A percentile compares a stretch with the other conserved stretches of the same genome.
These are phyloP conservation scores for Umimayanthus chanpuru DNA, from an alignment of 92 coral and sea anemone genomes.

Conservation along the genomic window DNA sequence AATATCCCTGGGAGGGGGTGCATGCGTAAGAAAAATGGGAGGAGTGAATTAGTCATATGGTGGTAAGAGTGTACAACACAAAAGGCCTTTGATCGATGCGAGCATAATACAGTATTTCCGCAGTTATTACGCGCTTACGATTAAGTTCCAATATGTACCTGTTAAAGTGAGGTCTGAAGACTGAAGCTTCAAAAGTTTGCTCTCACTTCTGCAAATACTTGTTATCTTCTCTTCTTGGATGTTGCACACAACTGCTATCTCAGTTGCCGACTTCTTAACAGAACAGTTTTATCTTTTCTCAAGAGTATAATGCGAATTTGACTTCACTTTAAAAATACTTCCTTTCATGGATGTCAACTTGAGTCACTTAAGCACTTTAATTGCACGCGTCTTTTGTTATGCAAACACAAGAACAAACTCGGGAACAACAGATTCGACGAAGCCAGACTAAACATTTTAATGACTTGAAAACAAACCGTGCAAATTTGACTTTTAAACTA, in stretches of 20 bases:
- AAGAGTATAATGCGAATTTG: slow-evolving; percentile 15
- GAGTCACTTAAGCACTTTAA: slow-evolving; percentile 2
- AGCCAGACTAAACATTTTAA: slow-evolving; percentile 12
- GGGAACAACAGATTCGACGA: slow-evolving; percentile 15
- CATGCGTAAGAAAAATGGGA: neutral
- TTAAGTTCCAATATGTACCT: neutral
- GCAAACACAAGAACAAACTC: slow-evolving; percentile 5
- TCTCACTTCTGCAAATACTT: neutral
- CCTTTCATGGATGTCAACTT: slow-evolving; percentile 1
- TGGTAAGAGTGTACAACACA: neutral
- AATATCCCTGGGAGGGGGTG: neutral
- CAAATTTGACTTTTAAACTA: neutral
- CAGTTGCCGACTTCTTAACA: slow-evolving; percentile 1
- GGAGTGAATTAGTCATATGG: neutral
- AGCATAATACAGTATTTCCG: neutral
- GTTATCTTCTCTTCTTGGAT: neutral
- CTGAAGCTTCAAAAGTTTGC: neutral
- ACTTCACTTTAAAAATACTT: slow-evolving; percentile 16
- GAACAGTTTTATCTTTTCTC: slow-evolving; percentile 3
- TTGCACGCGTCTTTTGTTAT: slow-evolving; percentile 30
- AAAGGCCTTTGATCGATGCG: neutral
- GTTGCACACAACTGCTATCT: neutral
- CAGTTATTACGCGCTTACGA: neutral
- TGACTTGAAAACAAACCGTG: neutral
- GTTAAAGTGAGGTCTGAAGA: neutral